A percentile compares a stretch with the other conserved stretches of the same genome.
Evolutionary conservation across 2,888 invertebrate genomes (phyloP).

Genomic region (Drosophila macrospina): DNA sequence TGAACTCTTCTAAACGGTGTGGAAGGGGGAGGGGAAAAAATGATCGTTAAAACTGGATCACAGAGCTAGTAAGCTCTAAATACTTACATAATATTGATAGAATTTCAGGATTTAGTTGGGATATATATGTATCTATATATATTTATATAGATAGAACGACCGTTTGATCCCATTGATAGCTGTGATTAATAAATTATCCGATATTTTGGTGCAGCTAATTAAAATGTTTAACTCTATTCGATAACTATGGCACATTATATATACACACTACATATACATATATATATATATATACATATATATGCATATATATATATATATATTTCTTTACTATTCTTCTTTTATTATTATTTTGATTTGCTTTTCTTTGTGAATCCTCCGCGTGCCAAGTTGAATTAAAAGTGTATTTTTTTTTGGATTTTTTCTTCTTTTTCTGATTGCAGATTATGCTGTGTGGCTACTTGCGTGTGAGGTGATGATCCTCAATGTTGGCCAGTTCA

Average conservation of each 20-base stretch:
- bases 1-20: not conserved
- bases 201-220: slow-evolving; percentile 7
- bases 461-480: slow-evolving; percentile 15
- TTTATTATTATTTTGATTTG: too few species aligned
- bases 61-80: not conserved
- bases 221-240: slow-evolving; percentile 9
- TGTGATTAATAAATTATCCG: not conserved
- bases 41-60: not conserved
- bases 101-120: not conserved
- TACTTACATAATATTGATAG: not conserved
- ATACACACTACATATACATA: slow-evolving; percentile 1
- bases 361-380: too few species aligned
- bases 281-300: slow-evolving; percentile 5
- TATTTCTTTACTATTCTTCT: not conserved
- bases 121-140: not conserved
- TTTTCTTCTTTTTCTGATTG: not conserved
- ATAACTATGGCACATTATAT: slow-evolving; percentile 28
- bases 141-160: too few species aligned
- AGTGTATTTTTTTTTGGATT: not conserved
- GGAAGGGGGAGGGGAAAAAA: too few species aligned
- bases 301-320: slow-evolving; percentile 1
- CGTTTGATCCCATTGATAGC: not conserved
- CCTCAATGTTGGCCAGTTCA: slow-evolving; percentile 1
- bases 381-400: not conserved
- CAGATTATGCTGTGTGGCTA: not conserved